Percentiles rank a stretch among this genome's conserved stretches.
Evolutionary conservation across 2,888 invertebrate species (phyloP).

Genomic region (Lycaena phlaeas): DNA sequence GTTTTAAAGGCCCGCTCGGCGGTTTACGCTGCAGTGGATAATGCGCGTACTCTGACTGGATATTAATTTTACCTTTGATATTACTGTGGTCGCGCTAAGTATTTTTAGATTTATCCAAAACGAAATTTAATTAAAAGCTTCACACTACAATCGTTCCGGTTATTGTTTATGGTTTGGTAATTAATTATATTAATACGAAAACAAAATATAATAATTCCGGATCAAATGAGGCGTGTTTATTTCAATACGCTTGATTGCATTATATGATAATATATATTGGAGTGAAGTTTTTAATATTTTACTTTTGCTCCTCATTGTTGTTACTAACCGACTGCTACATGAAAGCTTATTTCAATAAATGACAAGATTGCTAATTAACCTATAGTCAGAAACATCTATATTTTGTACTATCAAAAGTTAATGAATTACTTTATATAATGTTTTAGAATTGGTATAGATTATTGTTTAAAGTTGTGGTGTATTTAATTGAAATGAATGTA

Average conservation of each 20-base stretch:
- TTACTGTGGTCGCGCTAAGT: slow-evolving; percentile 18
- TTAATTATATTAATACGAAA: slow-evolving; percentile 5
- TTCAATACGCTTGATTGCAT: slow-evolving; percentile 1
- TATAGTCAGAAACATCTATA: no score
- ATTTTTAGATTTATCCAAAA: slow-evolving; percentile 19
- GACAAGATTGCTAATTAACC: no score
- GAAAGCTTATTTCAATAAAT: no score
- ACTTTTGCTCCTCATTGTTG: no score
- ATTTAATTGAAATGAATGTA: no score
- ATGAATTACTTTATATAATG: no score
- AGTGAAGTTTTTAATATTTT: neutral
- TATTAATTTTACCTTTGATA: slow-evolving; percentile 23
- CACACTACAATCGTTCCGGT: slow-evolving; percentile 5
- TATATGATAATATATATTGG: neutral
- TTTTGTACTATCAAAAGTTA: no score
- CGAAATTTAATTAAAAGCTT: slow-evolving; percentile 19
- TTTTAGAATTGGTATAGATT: no score
- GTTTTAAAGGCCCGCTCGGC: slow-evolving; percentile 18
- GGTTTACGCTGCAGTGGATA: slow-evolving; percentile 20
- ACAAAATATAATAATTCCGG: slow-evolving; percentile 1
- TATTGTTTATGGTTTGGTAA: slow-evolving; percentile 4
- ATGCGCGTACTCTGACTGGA: slow-evolving; percentile 18
- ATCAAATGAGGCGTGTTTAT: neutral
- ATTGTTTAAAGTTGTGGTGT: no score
- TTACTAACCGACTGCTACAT: no score